Base-by-base conservation (phyloP, 2,888 invertebrate species). In the Epinotia bilunana region DNA sequence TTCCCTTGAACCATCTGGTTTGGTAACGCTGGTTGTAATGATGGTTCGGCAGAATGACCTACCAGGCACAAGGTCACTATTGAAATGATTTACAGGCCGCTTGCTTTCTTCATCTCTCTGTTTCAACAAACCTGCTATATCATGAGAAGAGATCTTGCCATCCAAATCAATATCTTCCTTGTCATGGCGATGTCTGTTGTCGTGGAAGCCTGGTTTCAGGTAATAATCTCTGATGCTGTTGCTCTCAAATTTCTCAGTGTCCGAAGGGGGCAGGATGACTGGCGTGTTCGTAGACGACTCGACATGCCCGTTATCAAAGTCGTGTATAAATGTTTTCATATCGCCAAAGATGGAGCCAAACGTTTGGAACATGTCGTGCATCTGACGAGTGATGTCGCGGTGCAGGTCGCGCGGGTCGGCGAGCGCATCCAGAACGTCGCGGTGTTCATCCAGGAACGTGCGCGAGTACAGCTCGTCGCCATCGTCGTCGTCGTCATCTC, bases 11-110 rank as follows among this genome's bases (percentile, higher is more conserved):
- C 94, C 94, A 78, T 94, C 93, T 0, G 93, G 83, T 79, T 92
- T 93, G 18, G 86, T 92, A 5, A 93, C 80, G 78, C 91, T 92
- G 5, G 92, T 92, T 65, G 94, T 93, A 63, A 94, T 94, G 11
- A 94, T 87, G 16, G 93, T 93, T 82, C 91, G 84, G 77, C 91
- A 92, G 80, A 91, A 93, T 53, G 91, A 89, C 62, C 84, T 84
- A 9, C 90, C 89, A 2, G 92, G 90, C n/a, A 90, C 84, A 68
- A 91, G 74, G 13, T 84, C 84, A 9, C 90, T 88, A 69, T 85
- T 84, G 75, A 91, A 92, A 28, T 88, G 90, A 23, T 79, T 64
- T 3, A 69, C 62, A 11, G 82, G 78, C 16, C 75, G 72, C n/a
- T 77, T 79, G 12, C 81, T 82, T 0, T 78, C 77, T 43, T 87